Evolutionary conservation across 2,797 vertebrate species (phyloP).

Genomic region (Enteromius paludinosus): DNA sequence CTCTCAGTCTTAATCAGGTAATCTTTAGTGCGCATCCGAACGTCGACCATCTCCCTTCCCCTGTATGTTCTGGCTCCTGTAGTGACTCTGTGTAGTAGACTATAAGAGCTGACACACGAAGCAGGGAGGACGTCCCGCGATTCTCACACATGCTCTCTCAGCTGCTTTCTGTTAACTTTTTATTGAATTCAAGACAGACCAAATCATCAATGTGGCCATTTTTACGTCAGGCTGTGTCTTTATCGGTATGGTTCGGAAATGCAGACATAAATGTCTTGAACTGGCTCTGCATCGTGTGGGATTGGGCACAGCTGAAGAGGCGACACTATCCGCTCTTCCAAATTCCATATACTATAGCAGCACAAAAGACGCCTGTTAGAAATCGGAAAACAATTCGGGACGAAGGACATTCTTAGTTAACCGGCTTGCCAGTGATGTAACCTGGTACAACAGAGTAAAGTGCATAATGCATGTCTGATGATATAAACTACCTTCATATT

Average conservation of each 20-base stretch:
- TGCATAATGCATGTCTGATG: slow-evolving; percentile 58
- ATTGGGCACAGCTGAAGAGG: slow-evolving; percentile 47
- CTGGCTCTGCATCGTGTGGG: slow-evolving; percentile 52
- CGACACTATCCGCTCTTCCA: slow-evolving; percentile 63
- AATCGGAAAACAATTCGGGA: slow-evolving; percentile 48
- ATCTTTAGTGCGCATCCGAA: slow-evolving; percentile 57
- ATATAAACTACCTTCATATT: slow-evolving; percentile 61
- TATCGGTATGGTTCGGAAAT: slow-evolving; percentile 35
- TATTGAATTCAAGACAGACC: slow-evolving; percentile 38
- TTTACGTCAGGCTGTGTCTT: slow-evolving; percentile 50
- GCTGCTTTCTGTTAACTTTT: slow-evolving; percentile 45
- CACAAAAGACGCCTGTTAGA: slow-evolving; percentile 53
- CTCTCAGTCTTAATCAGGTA: slow-evolving; percentile 62
- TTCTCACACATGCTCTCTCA: slow-evolving; percentile 30
- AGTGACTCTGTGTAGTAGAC: slow-evolving; percentile 33
- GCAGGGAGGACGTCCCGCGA: slow-evolving; percentile 28
- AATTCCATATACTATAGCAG: slow-evolving; percentile 55
- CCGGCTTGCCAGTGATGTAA: slow-evolving; percentile 50
- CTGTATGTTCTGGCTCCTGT: slow-evolving; percentile 49
- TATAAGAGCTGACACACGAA: slow-evolving; percentile 34
- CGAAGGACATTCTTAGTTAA: slow-evolving; percentile 48
- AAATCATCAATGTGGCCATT: slow-evolving; percentile 44
- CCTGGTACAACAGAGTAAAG: slow-evolving; percentile 52
- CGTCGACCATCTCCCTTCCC: slow-evolving; percentile 42
- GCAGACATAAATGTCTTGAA: slow-evolving; percentile 49